A percentile compares a stretch with the other conserved stretches of the same genome.
Conservation (phyloP, 2,888 invertebrate genomes). For the Epinotia bilunana region DNA sequence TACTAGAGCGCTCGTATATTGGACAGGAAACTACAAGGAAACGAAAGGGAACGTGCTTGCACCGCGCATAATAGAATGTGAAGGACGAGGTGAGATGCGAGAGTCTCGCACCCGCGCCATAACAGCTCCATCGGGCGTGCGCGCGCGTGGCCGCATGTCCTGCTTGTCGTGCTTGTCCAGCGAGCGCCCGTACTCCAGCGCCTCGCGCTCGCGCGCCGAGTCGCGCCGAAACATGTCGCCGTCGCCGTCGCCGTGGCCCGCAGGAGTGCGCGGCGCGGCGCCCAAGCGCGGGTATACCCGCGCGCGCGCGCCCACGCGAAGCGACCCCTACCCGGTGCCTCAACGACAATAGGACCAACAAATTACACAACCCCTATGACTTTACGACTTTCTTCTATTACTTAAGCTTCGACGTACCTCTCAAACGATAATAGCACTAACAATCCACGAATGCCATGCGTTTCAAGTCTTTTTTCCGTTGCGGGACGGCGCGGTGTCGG, state of each 20-base stretch:
- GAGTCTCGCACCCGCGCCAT: slow-evolving; percentile 39
- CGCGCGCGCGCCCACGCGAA: slow-evolving; percentile 6
- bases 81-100: background rate
- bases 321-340: background rate
- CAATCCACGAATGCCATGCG: background rate
- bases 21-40: background rate
- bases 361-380: background rate
- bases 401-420: background rate
- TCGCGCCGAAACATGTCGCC: slow-evolving; percentile 33
- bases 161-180: slow-evolving; percentile 4
- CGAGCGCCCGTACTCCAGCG: slow-evolving; percentile 32
- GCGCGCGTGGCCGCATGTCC: slow-evolving; percentile 22
- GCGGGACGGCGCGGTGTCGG: background rate
- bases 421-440: background rate
- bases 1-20: background rate
- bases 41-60: slow-evolving; percentile 14
- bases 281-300: background rate
- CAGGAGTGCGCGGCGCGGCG: slow-evolving; percentile 29
- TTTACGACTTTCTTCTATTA: slow-evolving; percentile 1
- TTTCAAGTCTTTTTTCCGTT: background rate
- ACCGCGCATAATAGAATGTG: slow-evolving; percentile 5
- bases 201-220: slow-evolving; percentile 36
- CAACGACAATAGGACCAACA: background rate
- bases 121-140: slow-evolving; percentile 29
- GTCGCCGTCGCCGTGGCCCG: slow-evolving; percentile 2